Evolutionary conservation across 1,140 invertebrate species (phyloP).

Genomic region (Drosophila bocqueti): DNA sequence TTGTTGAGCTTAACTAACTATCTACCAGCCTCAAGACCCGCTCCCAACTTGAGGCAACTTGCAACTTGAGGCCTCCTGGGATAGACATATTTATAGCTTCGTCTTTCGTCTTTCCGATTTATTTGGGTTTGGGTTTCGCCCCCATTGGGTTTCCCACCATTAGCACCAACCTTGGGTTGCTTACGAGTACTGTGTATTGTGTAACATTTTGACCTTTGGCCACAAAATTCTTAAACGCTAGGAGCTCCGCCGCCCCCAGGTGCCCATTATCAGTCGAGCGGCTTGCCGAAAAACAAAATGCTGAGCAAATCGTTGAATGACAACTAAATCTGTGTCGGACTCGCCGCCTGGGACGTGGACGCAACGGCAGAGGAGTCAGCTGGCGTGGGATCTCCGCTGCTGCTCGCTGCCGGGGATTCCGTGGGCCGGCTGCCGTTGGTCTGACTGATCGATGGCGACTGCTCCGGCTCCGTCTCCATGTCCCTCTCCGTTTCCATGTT

Average conservation of each 20-base stretch:
- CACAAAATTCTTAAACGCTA: conserved; percentile 60
- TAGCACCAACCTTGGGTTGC: conserved; percentile 72
- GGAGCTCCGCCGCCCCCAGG: conserved; percentile 26
- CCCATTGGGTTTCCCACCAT: conserved; percentile 40
- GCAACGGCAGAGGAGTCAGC: conserved; percentile 45
- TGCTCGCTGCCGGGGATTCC: conserved; percentile 25
- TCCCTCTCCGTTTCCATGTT: conserved; percentile 55
- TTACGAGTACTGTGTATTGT: conserved; percentile 22
- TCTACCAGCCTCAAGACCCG: neutral
- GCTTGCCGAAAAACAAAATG: conserved; percentile 83
- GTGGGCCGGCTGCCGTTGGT: conserved; percentile 39
- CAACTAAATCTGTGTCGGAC: conserved; percentile 83
- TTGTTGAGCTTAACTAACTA: conserved; percentile 51
- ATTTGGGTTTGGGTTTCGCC: neutral
- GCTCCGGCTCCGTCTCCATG: conserved; percentile 44
- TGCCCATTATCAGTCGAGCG: conserved; percentile 63
- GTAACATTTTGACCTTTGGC: conserved; percentile 65
- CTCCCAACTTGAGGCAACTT: neutral
- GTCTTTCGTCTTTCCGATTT: conserved; percentile 28
- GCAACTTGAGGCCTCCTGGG: neutral
- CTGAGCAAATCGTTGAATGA: conserved; percentile 84
- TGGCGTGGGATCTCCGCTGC: conserved; percentile 21
- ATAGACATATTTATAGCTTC: conserved; percentile 19
- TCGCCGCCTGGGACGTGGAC: conserved; percentile 70
- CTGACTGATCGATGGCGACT: conserved; percentile 28